These are phyloP conservation scores for Rhogogaster chlorosoma DNA, from an alignment of 2,888 invertebrate species.

Conservation along the genomic window DNA sequence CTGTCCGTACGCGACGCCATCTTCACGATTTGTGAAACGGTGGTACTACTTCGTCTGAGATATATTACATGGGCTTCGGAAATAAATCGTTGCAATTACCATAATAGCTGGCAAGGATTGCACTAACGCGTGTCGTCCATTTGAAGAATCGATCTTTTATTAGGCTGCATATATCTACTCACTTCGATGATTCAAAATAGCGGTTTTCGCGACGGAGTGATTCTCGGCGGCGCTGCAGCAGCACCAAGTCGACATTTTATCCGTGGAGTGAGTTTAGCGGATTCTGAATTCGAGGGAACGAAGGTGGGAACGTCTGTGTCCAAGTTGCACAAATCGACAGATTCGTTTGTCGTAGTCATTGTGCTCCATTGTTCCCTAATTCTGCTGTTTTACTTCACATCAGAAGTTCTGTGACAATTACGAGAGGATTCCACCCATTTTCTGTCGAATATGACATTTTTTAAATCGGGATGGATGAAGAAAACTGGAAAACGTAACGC, in stretches of 20 bases:
- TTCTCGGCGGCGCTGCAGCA: neutral
- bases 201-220: neutral
- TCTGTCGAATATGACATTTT: neutral
- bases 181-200: neutral
- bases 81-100: conserved; percentile 37
- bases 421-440: neutral
- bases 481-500: neutral
- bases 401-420: neutral
- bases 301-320: neutral
- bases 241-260: neutral
- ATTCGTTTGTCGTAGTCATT: neutral
- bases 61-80: neutral
- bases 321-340: neutral
- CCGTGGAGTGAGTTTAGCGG: neutral
- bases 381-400: neutral
- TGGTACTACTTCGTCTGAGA: neutral
- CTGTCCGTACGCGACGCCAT: conserved; percentile 51
- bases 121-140: conserved; percentile 5
- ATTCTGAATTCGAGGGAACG: neutral
- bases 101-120: conserved; percentile 26
- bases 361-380: neutral
- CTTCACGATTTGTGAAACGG: conserved; percentile 20
- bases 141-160: conserved; percentile 1
- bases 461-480: neutral
- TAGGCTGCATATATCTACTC: neutral